A percentile compares a stretch with the other conserved stretches of the same genome.
Evolutionary conservation across 92 coral and sea anemone genomes (phyloP).

Genomic region (Epizoanthus fatuus): DNA sequence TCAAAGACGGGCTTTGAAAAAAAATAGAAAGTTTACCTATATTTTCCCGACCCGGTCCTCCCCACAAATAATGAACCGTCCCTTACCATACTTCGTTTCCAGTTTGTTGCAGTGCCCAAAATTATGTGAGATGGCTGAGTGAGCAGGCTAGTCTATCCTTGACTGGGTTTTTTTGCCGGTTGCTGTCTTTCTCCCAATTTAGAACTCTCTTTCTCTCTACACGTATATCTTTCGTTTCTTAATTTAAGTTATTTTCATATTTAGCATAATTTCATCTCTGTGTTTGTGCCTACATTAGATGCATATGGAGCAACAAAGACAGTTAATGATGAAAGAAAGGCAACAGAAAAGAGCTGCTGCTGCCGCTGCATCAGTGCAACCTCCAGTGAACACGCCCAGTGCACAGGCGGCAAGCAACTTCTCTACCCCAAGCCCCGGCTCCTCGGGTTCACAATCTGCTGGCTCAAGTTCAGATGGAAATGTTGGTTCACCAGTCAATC

Average conservation of each 20-base stretch:
- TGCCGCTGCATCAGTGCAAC: conserved; percentile 56
- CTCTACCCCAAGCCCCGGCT: conserved; percentile 23
- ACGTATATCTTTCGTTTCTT: no score
- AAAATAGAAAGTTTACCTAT: no score
- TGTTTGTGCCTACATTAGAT: conserved; percentile 49
- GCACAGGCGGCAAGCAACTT: conserved; percentile 30
- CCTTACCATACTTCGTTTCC: no score
- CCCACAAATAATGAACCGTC: no score
- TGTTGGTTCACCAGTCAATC: conserved; percentile 58
- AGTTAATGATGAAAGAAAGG: conserved; percentile 85
- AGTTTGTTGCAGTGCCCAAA: no score
- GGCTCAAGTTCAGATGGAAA: conserved; percentile 20
- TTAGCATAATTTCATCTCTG: neutral
- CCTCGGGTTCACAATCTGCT: conserved; percentile 30
- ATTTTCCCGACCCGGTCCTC: no score
- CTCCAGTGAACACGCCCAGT: conserved; percentile 35
- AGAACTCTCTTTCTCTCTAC: neutral
- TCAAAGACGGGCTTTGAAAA: no score
- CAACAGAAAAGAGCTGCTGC: conserved; percentile 83
- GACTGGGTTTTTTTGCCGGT: neutral
- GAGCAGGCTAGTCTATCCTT: no score
- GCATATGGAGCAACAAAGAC: conserved; percentile 95
- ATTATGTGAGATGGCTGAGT: no score
- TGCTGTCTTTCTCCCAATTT: neutral
- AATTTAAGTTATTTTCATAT: neutral